Evolutionary conservation across 2,113 vertebrate genomes (phyloP).

Genomic region (Conger conger): DNA sequence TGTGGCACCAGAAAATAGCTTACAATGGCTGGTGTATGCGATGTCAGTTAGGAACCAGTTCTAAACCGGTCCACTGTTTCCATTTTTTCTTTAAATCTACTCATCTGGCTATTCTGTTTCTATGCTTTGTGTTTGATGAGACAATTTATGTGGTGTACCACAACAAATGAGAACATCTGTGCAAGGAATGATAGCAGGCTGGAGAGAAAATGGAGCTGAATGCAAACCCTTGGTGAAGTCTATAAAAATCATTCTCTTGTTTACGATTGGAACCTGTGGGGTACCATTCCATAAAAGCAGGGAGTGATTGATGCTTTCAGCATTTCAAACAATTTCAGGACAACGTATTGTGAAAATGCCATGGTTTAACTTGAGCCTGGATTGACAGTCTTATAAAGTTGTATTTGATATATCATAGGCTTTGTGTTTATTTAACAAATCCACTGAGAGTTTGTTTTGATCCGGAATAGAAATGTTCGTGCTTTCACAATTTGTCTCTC

Average conservation of each 20-base stretch:
- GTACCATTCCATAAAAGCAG: background rate
- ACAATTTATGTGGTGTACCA: background rate
- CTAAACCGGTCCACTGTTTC: background rate
- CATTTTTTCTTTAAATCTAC: background rate
- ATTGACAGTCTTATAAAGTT: background rate
- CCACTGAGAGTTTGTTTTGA: background rate
- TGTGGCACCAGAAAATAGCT: background rate
- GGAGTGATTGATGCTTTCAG: background rate
- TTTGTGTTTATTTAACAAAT: background rate
- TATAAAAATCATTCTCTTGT: background rate
- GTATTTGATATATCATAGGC: background rate
- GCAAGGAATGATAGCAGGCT: background rate
- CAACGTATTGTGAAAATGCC: background rate
- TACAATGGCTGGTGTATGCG: too few relatives aligned
- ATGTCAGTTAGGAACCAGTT: too few relatives aligned
- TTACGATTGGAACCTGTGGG: background rate
- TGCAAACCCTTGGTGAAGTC: background rate
- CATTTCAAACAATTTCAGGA: background rate
- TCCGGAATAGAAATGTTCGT: background rate
- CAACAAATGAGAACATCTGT: background rate
- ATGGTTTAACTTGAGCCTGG: background rate
- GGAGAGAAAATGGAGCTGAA: background rate
- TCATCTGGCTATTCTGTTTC: background rate
- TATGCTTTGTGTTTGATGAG: background rate
- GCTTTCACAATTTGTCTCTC: background rate